Conservation (phyloP, 1,140 invertebrate species). For the Zaprionus lachaisei region DNA sequence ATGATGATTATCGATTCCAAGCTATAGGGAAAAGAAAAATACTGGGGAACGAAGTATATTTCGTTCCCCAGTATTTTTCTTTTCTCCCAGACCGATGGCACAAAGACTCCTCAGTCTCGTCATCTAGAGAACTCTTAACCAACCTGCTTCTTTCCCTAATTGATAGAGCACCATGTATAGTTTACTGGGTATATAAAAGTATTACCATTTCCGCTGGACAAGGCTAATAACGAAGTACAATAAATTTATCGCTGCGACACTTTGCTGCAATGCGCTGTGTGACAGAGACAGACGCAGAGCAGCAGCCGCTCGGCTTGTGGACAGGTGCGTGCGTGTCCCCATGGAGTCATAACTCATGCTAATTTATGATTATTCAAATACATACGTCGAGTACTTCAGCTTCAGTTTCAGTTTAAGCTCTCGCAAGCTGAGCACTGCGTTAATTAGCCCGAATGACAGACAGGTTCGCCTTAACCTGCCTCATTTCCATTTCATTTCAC, state of each 20-base stretch:
- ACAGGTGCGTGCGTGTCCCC: slow-evolving; percentile 37
- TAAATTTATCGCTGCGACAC: slow-evolving; percentile 67
- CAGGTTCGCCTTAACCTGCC: neutral
- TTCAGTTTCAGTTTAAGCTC: slow-evolving; percentile 36
- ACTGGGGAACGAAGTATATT: too few species aligned
- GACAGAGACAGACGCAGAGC: neutral
- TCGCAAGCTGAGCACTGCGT: slow-evolving; percentile 13
- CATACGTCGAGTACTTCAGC: neutral
- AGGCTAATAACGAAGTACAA: slow-evolving; percentile 25
- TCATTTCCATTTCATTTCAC: neutral
- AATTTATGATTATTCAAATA: slow-evolving; percentile 78
- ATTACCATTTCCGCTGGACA: neutral
- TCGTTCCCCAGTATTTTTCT: too few species aligned
- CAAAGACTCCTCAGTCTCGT: too few species aligned
- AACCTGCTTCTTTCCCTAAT: too few species aligned
- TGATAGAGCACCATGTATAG: too few species aligned
- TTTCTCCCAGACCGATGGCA: too few species aligned
- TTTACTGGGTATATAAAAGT: slow-evolving; percentile 19
- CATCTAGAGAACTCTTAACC: too few species aligned
- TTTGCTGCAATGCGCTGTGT: slow-evolving; percentile 56
- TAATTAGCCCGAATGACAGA: slow-evolving; percentile 71
- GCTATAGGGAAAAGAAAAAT: too few species aligned
- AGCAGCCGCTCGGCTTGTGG: neutral
- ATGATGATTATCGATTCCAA: too few species aligned
- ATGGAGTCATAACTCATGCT: slow-evolving; percentile 65